phyloP scores from a whole-genome alignment of 2,113 vertebrate species.

The Leucoraja erinaceus region DNA sequence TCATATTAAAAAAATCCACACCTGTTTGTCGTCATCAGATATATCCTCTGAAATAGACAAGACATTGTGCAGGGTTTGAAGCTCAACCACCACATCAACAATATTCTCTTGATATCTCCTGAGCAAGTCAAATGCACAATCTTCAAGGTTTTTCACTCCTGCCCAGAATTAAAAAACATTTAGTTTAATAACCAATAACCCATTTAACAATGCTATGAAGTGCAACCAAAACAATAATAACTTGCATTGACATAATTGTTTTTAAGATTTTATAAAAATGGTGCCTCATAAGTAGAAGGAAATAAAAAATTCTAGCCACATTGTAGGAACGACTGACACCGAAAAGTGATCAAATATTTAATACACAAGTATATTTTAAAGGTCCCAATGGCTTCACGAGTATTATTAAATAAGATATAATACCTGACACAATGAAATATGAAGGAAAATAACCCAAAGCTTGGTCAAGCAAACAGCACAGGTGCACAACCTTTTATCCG shows the following conservation, averaged over 20 bases:
- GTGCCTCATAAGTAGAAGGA: no score
- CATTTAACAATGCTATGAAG: background rate
- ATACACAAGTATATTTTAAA: no score
- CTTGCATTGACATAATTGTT: background rate
- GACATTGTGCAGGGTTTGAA: constrained; percentile 45
- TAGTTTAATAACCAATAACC: background rate
- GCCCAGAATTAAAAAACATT: constrained; percentile 18
- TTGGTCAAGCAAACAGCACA: no score
- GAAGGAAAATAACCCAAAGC: background rate
- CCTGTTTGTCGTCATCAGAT: constrained; percentile 54
- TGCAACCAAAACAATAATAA: background rate
- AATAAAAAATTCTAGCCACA: no score
- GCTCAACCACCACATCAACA: constrained; percentile 50
- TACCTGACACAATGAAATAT: no score
- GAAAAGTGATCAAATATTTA: background rate
- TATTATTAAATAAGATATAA: no score
- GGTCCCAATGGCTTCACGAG: no score
- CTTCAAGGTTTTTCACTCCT: constrained; percentile 47
- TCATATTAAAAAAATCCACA: constrained; percentile 42
- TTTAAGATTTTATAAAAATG: no score
- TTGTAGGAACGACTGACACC: background rate
- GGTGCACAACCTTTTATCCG: no score
- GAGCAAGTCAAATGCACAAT: constrained; percentile 53
- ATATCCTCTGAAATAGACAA: constrained; percentile 50
- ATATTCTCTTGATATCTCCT: constrained; percentile 51